Evolutionary conservation across 2,113 vertebrate genomes (phyloP).

Genomic region (Leptobrachium leishanense): DNA sequence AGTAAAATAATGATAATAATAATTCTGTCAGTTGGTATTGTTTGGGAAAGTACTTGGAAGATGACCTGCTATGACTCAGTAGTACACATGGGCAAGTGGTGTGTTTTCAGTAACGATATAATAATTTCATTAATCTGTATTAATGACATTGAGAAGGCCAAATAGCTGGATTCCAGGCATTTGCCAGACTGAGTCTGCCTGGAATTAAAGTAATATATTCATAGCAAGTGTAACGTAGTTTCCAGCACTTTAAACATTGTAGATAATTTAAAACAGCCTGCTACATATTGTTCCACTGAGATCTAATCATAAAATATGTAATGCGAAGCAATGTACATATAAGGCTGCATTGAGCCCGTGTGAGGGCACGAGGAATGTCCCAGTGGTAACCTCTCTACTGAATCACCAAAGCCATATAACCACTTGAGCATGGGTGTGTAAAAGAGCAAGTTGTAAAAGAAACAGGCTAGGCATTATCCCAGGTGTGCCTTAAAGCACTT

Average conservation of each 20-base stretch:
- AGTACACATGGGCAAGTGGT: not conserved
- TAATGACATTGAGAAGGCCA: not conserved
- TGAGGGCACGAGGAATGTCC: not conserved
- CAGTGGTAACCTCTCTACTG: too few relatives aligned
- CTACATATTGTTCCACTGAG: not conserved
- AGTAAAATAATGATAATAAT: too few relatives aligned
- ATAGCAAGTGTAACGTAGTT: not conserved
- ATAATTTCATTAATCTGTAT: not conserved
- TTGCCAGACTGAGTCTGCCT: not conserved
- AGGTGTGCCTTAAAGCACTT: too few relatives aligned
- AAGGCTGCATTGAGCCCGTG: not conserved
- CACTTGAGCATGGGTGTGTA: too few relatives aligned
- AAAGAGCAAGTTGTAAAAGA: too few relatives aligned
- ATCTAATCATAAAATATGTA: not conserved
- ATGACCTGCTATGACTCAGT: too few relatives aligned
- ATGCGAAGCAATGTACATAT: not conserved
- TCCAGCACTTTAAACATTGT: not conserved
- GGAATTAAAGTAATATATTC: constrained; percentile 4
- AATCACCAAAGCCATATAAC: too few relatives aligned
- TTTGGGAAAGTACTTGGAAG: too few relatives aligned
- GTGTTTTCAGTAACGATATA: not conserved
- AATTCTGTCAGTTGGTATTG: too few relatives aligned
- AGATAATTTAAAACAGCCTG: not conserved
- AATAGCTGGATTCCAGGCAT: not conserved
- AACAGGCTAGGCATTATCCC: too few relatives aligned